Base-by-base conservation (phyloP, 2,888 invertebrate species). In the Drosophila hamatofila region DNA sequence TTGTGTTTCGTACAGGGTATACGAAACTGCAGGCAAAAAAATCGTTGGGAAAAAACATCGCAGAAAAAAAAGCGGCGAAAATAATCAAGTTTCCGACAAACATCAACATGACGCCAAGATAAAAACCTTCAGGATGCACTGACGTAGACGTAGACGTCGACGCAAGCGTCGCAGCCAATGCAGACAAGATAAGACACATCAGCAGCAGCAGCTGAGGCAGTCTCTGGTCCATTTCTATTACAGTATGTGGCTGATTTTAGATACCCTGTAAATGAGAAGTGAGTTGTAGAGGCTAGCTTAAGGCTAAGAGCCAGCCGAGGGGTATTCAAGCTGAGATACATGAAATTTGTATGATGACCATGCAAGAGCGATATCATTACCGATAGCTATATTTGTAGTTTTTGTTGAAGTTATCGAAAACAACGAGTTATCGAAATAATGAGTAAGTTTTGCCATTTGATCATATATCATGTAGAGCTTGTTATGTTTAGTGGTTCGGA, bases 21-120 rank as follows among this genome's bases (percentile, higher is more conserved):
- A 21, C 2, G 35, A 51, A 46, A 59, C 16, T 14, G 44, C 44
- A 56, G 55, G 21, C 44, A 58, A 27, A 25, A 51, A 52, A 30
- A 54, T 16, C 14, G 25, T 25, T 35, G 18, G 27, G 25, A 46
- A 44, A 51, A 58, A 54, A 39, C 54, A 54, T 54, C 39, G 54
- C 37, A 54, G 39, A 69, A 30, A 30, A 30, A 30, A 86, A 85
- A 65, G 44, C 63, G 78, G 71, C 69, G 72, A 90, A 86, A 90
- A 86, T 90, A 86, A 86, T 86, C 86, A 86, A 86, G 86, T 86
- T 86, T 90, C 86, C 86, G 86, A 90, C 89, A 90, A 86, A 88
- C 86, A 86, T 86, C 90, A 90, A 90, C 89, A 90, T 90, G 90
- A 90, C 90, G 86, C 90, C 87, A 83, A 86, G 87, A 90, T 90